These are phyloP conservation scores for Siphonodentalium dalli DNA, from an alignment of 2,888 invertebrate species.

Conservation along the genomic window DNA sequence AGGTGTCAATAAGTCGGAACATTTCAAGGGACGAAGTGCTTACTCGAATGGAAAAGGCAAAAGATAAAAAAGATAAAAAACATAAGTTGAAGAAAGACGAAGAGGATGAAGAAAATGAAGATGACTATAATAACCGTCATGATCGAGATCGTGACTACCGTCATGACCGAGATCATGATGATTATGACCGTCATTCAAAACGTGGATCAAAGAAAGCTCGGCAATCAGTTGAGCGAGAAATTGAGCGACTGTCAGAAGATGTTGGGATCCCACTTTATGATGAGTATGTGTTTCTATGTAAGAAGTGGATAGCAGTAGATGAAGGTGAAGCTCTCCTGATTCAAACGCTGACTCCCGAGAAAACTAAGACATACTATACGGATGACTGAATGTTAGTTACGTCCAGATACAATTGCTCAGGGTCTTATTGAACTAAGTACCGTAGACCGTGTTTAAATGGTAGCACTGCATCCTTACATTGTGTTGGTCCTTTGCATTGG, in stretches of 20 bases:
- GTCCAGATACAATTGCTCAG: too few species aligned
- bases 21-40: conserved; percentile 39
- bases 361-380: too few species aligned
- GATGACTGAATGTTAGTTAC: too few species aligned
- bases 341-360: too few species aligned
- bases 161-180: conserved; percentile 2
- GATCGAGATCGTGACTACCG: conserved; percentile 5
- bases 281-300: conserved; percentile 51
- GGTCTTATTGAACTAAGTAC: too few species aligned
- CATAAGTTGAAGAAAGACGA: conserved; percentile 22
- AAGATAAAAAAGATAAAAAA: conserved; percentile 32
- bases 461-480: too few species aligned
- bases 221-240: conserved; percentile 23
- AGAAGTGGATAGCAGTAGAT: conserved; percentile 54
- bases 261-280: conserved; percentile 43
- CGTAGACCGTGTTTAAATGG: too few species aligned
- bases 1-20: conserved; percentile 46
- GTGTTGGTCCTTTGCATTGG: too few species aligned
- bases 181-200: conserved; percentile 8
- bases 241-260: conserved; percentile 21
- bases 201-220: background rate
- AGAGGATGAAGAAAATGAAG: background rate
- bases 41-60: conserved; percentile 36
- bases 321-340: conserved; percentile 56
- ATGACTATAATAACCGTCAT: too few species aligned